Conservation (phyloP, 2,888 invertebrate species). For the Stenotaenia linearis region DNA sequence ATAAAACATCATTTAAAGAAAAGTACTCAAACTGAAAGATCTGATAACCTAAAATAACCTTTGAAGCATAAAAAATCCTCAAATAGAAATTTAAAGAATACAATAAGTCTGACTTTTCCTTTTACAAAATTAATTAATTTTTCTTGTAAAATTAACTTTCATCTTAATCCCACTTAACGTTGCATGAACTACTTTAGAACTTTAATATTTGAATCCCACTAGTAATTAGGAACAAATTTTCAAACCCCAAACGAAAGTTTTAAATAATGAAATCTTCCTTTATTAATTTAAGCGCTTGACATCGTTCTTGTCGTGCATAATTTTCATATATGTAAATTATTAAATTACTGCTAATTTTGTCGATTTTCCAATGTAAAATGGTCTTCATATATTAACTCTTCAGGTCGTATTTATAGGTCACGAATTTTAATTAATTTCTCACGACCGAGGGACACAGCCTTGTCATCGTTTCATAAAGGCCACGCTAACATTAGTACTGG, state of each 20-base stretch:
- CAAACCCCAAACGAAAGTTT: neutral
- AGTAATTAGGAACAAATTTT: neutral
- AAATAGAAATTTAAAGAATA: too few species aligned
- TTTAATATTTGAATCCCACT: neutral
- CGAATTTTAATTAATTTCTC: constrained; percentile 14
- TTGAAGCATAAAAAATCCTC: too few species aligned
- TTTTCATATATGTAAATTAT: neutral
- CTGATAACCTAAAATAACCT: too few species aligned
- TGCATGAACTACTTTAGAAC: neutral
- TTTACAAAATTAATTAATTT: too few species aligned
- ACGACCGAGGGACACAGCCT: neutral
- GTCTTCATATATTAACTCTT: neutral
- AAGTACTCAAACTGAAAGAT: too few species aligned
- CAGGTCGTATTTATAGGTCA: neutral
- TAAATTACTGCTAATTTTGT: neutral
- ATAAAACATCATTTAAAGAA: too few species aligned
- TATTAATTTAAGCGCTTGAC: too few species aligned
- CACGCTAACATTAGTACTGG: neutral
- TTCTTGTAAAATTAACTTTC: too few species aligned
- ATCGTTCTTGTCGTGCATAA: too few species aligned
- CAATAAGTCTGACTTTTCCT: too few species aligned
- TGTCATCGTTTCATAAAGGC: neutral
- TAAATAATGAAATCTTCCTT: neutral
- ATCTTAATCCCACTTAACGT: too few species aligned
- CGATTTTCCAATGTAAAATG: neutral